phyloP scores from a whole-genome alignment of 2,888 invertebrate species.

The Tetragonula carbonaria region DNA sequence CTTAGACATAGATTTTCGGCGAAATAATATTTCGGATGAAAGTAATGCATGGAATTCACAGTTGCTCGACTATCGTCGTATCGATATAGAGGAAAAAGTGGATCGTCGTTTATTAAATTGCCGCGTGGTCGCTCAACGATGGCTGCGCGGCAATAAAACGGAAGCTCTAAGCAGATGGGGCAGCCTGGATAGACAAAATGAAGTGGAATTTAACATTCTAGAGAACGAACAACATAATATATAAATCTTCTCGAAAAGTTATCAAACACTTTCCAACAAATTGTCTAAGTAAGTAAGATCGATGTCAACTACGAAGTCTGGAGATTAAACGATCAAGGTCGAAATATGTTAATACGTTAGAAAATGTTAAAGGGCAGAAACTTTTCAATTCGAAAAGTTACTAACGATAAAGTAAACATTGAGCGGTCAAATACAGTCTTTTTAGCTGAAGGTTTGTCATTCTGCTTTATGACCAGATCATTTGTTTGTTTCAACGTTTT shows the following conservation, averaged over 20 bases:
- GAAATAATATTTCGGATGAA: slow-evolving; percentile 18
- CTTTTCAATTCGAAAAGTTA: no score
- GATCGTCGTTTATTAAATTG: slow-evolving; percentile 44
- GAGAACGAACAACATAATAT: neutral
- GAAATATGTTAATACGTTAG: no score
- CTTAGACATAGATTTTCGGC: neutral
- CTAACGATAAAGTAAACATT: no score
- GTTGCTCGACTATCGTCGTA: neutral
- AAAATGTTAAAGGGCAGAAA: no score
- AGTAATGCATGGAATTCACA: slow-evolving; percentile 36
- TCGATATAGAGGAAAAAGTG: slow-evolving; percentile 31
- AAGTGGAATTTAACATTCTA: slow-evolving; percentile 45
- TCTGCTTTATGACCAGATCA: no score
- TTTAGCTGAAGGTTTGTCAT: no score
- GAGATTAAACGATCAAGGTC: no score
- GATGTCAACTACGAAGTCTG: neutral
- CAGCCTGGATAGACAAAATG: slow-evolving; percentile 7
- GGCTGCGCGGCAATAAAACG: slow-evolving; percentile 36
- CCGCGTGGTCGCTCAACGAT: slow-evolving; percentile 13
- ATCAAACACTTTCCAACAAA: neutral
- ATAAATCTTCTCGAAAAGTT: neutral
- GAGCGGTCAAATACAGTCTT: no score
- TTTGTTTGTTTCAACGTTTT: no score
- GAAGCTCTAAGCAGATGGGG: slow-evolving; percentile 38
- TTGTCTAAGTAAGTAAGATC: neutral